Conservation (phyloP, 2,888 invertebrate genomes). For the Nycteola revayana region DNA sequence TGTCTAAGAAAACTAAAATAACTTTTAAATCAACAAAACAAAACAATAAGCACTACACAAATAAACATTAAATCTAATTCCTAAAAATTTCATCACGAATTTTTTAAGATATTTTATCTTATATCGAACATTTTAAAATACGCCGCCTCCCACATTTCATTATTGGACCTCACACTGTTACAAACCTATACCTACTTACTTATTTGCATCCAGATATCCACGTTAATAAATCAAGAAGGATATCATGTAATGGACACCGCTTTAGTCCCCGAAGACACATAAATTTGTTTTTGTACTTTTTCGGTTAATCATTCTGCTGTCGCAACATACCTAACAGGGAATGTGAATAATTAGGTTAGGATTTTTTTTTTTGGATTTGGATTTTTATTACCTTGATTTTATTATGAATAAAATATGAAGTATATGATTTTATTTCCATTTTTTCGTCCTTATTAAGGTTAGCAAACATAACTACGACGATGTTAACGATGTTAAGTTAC, state of each 20-base stretch:
- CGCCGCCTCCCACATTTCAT: constrained; percentile 54
- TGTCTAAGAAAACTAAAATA: too few species aligned
- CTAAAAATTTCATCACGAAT: too few species aligned
- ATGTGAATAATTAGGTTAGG: constrained; percentile 49
- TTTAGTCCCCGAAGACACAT: constrained; percentile 67
- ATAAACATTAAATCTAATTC: too few species aligned
- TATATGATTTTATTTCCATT: too few species aligned
- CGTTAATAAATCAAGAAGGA: constrained; percentile 75
- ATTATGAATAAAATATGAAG: too few species aligned
- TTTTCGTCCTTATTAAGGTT: not conserved
- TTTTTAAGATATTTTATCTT: too few species aligned
- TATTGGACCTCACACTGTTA: constrained; percentile 55
- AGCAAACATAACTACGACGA: not conserved
- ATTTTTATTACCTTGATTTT: too few species aligned
- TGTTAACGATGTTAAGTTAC: too few species aligned
- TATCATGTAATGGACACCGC: constrained; percentile 75
- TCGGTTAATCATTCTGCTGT: constrained; percentile 69
- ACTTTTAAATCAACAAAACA: too few species aligned
- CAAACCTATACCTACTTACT: constrained; percentile 36
- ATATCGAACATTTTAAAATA: constrained; percentile 21
- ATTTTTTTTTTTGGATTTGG: too few species aligned
- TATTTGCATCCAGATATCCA: constrained; percentile 59
- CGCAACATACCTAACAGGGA: constrained; percentile 34
- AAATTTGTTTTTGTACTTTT: constrained; percentile 72
- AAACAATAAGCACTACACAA: too few species aligned